phyloP scores from a whole-genome alignment of 2,888 invertebrate species.

The Sycophila texana region DNA sequence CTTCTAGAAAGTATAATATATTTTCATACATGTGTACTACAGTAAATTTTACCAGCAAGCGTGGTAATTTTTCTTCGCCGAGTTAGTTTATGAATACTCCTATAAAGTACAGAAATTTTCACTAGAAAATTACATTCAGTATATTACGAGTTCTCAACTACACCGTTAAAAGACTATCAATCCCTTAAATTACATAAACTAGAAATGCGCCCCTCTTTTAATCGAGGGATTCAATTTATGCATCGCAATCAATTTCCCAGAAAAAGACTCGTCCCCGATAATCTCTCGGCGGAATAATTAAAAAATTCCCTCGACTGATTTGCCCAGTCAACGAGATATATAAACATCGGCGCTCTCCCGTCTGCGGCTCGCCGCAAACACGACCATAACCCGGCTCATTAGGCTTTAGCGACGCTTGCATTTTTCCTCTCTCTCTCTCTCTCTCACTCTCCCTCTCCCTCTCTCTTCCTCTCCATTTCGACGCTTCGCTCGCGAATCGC shows the following conservation, averaged over 20 bases:
- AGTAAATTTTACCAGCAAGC: too few relatives aligned
- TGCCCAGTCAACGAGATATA: not conserved
- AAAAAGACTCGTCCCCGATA: not conserved
- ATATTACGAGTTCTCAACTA: too few relatives aligned
- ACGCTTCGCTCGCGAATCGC: too few relatives aligned
- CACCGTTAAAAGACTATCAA: too few relatives aligned
- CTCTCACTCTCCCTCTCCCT: conserved; percentile 9
- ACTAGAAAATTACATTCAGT: too few relatives aligned
- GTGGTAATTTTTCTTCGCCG: too few relatives aligned
- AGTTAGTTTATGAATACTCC: too few relatives aligned
- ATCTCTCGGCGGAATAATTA: conserved; percentile 31
- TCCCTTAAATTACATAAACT: too few relatives aligned
- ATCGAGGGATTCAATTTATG: not conserved
- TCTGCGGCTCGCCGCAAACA: conserved; percentile 23
- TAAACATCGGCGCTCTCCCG: not conserved
- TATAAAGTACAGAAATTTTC: too few relatives aligned
- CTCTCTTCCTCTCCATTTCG: conserved; percentile 12
- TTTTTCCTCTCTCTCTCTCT: conserved; percentile 22
- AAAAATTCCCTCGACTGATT: conserved; percentile 18
- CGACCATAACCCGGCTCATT: conserved; percentile 43
- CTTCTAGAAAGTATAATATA: too few relatives aligned
- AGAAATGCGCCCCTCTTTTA: too few relatives aligned
- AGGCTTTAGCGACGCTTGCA: conserved; percentile 23
- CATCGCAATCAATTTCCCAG: not conserved
- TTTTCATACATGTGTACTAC: too few relatives aligned